Base-by-base conservation (phyloP, 2,113 vertebrate species). In the Melanerpes aurifrons region DNA sequence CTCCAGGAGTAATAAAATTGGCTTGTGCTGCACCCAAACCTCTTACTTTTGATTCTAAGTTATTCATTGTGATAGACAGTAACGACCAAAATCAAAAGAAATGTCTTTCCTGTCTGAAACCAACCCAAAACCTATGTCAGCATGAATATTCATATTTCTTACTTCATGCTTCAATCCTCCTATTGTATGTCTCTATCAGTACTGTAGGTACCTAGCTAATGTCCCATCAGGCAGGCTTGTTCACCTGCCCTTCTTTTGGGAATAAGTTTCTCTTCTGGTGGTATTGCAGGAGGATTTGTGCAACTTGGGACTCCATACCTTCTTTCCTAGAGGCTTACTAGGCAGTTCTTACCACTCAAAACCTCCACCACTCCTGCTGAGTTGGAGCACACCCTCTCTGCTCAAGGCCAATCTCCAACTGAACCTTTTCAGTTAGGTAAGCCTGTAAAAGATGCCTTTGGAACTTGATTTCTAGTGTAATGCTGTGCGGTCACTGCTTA, bases 241-340 rank as follows among this genome's bases (percentile, higher is more conserved):
- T 92, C 86, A 88, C 94, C 94, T 95, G 95, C 91, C 96, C 89
- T 96, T 96, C 96, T 93, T 48, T 89, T 94, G 92, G 95, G 92
- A 96, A 92, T 96, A 94, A 96, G 94, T 94, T 79, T 96, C 91
- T 96, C 94, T 96, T 96, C 95, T 96, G 96, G 95, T 96, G 94
- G 96, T 94, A 95, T 96, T 96, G 96, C 96, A 97, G 96, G 96
- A 96, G 94, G 95, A 96, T 94, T 96, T 96, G 90, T 96, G 85
- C 94, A 96, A 82, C 94, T 95, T 92, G 94, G 93, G 94, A 96
- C 95, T 94, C 91, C 94, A 96, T 72, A 90, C 89, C 92, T 96
- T 91, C 92, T 96, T 95, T 96, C 92, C 93, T 96, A 96, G 94
- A 95, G 95, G 94, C 94, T 94, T 96, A 92, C 94, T 97, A 97